Evolutionary conservation across 2,888 invertebrate species (phyloP), one percentile per base, ranked within the genome.

Genomic region (Masnerella sp.): DNA sequence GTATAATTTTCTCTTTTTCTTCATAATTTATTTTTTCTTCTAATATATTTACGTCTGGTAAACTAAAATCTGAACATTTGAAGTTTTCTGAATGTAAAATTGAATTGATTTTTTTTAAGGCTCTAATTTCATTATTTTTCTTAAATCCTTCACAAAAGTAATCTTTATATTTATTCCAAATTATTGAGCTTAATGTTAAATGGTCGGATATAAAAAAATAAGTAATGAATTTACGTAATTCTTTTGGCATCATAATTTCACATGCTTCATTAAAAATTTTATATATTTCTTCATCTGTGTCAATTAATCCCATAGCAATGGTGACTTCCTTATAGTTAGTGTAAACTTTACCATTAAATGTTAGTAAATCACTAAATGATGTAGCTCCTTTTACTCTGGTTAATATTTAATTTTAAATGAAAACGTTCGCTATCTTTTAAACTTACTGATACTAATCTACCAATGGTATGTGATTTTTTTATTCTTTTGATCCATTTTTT

Each of bases 351-450:
- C 38, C 32, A 40, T 68, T 51, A 36, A 47, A 67, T 12, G 20
- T 49, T 64, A 36, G 47, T 38, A 67, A 42, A 40, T 68, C 52
- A 15, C 52, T 11, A 45, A 45, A 69, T 20, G 45, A 61, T 38
- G 15, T 52, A 20, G 38, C 52, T 17, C 69, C 69, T 34, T 18
- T 42, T 11, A 58, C 11, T 7, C 47, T 5, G 47, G 34, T 56
- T 12, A 69, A 42, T 25, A 69, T n/a, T 52, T 43, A 62, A 47
- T 47, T 71, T 71, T 42, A 71, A 43, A 59, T 59, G 45, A 45
- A 65, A 71, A 11, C 71, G 15, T 54, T 69, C 54, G 15, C n/a
- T n/a, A 47, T 61, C 62, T 61, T 47, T 54, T n/a, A 61, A 61
- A 28, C 58, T 59, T 30, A 65, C 59, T 30, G 42, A 34, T 40